These are phyloP conservation scores for Amblyjoppa fuscipennis DNA, from an alignment of 2,888 invertebrate species.

Conservation along the genomic window DNA sequence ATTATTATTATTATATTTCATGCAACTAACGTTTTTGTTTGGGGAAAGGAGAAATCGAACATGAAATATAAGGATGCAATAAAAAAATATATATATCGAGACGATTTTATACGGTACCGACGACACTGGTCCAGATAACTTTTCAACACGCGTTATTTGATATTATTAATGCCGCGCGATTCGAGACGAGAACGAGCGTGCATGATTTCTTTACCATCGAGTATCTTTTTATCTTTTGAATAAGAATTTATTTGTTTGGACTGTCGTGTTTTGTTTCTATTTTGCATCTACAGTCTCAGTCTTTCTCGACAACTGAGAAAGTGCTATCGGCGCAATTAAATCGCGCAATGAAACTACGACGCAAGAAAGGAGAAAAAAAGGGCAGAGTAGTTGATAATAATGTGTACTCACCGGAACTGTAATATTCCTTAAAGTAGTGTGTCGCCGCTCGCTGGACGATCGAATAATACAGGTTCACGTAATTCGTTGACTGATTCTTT, in stretches of 20 bases:
- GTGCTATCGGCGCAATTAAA: not conserved
- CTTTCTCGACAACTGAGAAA: constrained; percentile 8
- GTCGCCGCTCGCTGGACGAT: constrained; percentile 90
- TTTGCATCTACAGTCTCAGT: not conserved
- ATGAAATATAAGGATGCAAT: not conserved
- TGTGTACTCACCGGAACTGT: constrained; percentile 88
- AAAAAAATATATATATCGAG: not conserved
- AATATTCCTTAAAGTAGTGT: constrained; percentile 89
- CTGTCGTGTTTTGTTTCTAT: not conserved
- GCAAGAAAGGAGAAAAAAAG: not conserved
- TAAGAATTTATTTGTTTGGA: not conserved
- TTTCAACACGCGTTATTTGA: too few species aligned
- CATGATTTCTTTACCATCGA: not conserved
- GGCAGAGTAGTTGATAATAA: constrained; percentile 1
- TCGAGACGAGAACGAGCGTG: constrained; percentile 27
- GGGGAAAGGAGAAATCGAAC: not conserved
- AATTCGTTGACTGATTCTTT: constrained; percentile 87
- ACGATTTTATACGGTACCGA: not conserved
- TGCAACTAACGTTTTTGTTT: too few species aligned
- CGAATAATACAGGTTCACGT: constrained; percentile 90
- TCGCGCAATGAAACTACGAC: not conserved
- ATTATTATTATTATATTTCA: not conserved
- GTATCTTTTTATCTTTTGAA: not conserved
- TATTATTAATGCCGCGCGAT: not conserved
- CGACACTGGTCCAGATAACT: not conserved